Evolutionary conservation across 2,113 vertebrate genomes (phyloP), one percentile per base, ranked within the genome.

Genomic region (Macaca nemestrina): DNA sequence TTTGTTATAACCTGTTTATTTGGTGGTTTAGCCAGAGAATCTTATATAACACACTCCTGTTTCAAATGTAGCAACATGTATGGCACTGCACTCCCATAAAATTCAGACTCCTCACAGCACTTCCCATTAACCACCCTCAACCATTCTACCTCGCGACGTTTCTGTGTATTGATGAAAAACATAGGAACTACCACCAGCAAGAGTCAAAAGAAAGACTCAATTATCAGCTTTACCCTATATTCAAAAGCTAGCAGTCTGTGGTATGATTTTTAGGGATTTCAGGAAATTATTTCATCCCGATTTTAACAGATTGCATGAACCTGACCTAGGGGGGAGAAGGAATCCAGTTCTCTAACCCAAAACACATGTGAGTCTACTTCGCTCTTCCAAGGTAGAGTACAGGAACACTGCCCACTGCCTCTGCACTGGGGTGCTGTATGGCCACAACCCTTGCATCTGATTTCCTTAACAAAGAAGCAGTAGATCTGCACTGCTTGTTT

Each of bases 21-120:
- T 98, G 94, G 97, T 90, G 92, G 93, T 95, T 98, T 90, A 97
- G 98, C 96, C 96, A 98, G 95, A 86, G 12, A 57, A 88, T 90
- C 98, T 99, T 99, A 99, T 95, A 98, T 99, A 99, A 99, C 98
- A 94, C 93, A 72, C 12, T 78, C 87, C 97, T 84, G 97, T 96
- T 98, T 96, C 88, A 97, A 82, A 98, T 83, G 98, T 98, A 96
- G 2, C 94, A 38, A 97, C 32, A n/a, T 59, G 95, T 45, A 87
- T 61, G 70, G 0, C 20, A 85, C 50, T 94, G 14, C 92, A 84
- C 93, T 97, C 3, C 57, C 32, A 90, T 75, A 95, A 94, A 81
- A 89, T 82, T 81, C 97, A 70, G 59, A 50, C 43, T 59, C 59
- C 90, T 89, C n/a, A 43, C 67, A 81, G 95, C 38, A 75, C 67